Evolutionary conservation across 2,888 invertebrate genomes (phyloP).

Genomic region (Drosophila differens): DNA sequence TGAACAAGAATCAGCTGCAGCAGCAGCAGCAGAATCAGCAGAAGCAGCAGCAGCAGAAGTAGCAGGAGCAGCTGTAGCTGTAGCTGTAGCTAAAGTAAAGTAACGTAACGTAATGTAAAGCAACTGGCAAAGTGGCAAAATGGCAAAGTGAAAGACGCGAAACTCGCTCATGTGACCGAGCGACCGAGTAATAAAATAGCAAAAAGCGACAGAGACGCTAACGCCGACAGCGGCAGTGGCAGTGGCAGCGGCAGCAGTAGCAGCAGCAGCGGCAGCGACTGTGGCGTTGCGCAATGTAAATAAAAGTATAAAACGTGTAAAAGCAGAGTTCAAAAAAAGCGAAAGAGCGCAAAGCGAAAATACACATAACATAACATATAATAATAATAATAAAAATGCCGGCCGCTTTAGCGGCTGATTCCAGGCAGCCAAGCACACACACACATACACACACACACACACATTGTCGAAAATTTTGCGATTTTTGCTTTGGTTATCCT

Average conservation of each 20-base stretch:
- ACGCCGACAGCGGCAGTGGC: neutral
- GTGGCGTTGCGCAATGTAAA: slow-evolving; percentile 66
- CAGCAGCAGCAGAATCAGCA: slow-evolving; percentile 9
- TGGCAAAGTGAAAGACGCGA: slow-evolving; percentile 55
- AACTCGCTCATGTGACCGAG: slow-evolving; percentile 77
- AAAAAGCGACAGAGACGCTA: slow-evolving; percentile 47
- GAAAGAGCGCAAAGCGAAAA: slow-evolving; percentile 64
- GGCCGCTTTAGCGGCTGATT: slow-evolving; percentile 77
- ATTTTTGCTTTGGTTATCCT: slow-evolving; percentile 67
- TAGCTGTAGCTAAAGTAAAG: slow-evolving; percentile 32
- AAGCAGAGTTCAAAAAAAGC: slow-evolving; percentile 60
- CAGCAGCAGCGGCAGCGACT: slow-evolving; percentile 13
- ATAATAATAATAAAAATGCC: slow-evolving; percentile 77
- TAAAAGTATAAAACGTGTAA: slow-evolving; percentile 63
- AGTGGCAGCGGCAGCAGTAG: neutral
- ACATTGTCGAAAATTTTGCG: slow-evolving; percentile 50
- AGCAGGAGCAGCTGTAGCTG: slow-evolving; percentile 6
- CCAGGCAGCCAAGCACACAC: slow-evolving; percentile 35
- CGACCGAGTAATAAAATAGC: slow-evolving; percentile 80
- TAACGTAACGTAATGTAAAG: slow-evolving; percentile 50
- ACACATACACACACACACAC: slow-evolving; percentile 18
- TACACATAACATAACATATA: slow-evolving; percentile 70
- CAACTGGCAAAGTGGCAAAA: slow-evolving; percentile 40
- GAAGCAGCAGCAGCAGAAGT: slow-evolving; percentile 1
- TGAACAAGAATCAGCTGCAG: slow-evolving; percentile 30